Base-by-base conservation (phyloP, 2,113 vertebrate genomes). In the Tragulus kanchil region DNA sequence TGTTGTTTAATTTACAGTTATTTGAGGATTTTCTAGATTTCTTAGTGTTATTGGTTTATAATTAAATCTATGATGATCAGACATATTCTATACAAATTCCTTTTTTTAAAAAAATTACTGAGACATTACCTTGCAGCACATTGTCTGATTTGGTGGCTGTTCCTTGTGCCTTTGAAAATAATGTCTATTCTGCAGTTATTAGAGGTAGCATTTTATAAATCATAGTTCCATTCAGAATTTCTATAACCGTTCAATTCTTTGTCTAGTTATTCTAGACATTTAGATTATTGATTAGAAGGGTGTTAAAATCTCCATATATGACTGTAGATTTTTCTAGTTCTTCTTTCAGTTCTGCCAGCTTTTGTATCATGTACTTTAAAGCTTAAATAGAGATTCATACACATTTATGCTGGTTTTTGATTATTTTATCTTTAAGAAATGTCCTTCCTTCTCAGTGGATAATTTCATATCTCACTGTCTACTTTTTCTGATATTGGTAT, bases 331-430 rank as follows among this genome's bases (percentile, higher is more conserved):
- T 88, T 42, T 58, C 13, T 26, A 65, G 21, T 67, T 82, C 21
- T 75, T 9, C 2, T 85, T 59, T 84, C 86, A 81, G 48, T 78
- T 52, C 42, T 31, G 4, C 73, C 36, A 65, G 64, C 10, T 90
- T 94, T 92, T 88, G 4, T 17, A 87, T 85, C 15, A 23, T 54
- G 8, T 64, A 52, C 58, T 89, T 92, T 87, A 15, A 86, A 93
- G 13, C 25, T 78, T 25, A 45, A 1, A 50, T 69, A 86, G 23
- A 93, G 8, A 87, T 36, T 54, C 25, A 59, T 71, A 69, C 15
- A 31, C 19, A 75, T 84, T 84, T 86, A 48, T 85, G 9, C 45
- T 79, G 48, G 31, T 45, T 67, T 36, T 36, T 36, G 36, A 3
- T 78, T 15, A 28, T 58, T 81, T 64, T 91, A 56, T 62, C 25